Conservation (phyloP, 1,140 invertebrate species). For the Vanessa tameamea region DNA sequence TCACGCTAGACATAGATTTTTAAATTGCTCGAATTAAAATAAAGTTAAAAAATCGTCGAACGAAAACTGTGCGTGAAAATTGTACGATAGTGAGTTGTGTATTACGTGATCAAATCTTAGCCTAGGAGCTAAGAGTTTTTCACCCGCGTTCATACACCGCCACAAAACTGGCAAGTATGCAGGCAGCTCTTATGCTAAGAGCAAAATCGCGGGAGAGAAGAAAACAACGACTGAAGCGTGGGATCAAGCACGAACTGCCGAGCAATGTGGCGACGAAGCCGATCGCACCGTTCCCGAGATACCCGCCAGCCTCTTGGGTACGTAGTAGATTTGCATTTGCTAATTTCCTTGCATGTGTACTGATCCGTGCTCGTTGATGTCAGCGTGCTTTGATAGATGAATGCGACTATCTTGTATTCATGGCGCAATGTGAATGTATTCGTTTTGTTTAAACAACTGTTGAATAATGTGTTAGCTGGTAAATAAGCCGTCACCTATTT, state of each 20-base stretch:
- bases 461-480: background rate
- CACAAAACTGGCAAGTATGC: conserved; percentile 87
- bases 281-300: conserved; percentile 91
- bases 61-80: conserved; percentile 10
- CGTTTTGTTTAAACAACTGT: background rate
- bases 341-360: conserved; percentile 28
- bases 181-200: conserved; percentile 93
- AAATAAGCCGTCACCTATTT: background rate
- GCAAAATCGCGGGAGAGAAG: conserved; percentile 89
- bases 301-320: conserved; percentile 90
- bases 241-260: conserved; percentile 88
- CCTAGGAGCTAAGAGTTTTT: conserved; percentile 33
- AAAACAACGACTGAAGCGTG: conserved; percentile 87
- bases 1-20: conserved; percentile 54
- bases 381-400: conserved; percentile 33
- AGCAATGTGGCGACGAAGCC: conserved; percentile 92
- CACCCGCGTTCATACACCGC: conserved; percentile 44
- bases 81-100: conserved; percentile 28
- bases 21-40: conserved; percentile 42
- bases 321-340: conserved; percentile 55
- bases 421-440: conserved; percentile 3
- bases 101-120: conserved; percentile 27
- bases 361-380: conserved; percentile 33
- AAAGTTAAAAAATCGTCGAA: conserved; percentile 3
- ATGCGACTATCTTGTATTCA: conserved; percentile 10